Percentiles rank a stretch among this genome's conserved stretches.
These are phyloP conservation scores for Rhagologus leucostigma DNA, from an alignment of 2,113 vertebrate genomes.

Conservation along the genomic window DNA sequence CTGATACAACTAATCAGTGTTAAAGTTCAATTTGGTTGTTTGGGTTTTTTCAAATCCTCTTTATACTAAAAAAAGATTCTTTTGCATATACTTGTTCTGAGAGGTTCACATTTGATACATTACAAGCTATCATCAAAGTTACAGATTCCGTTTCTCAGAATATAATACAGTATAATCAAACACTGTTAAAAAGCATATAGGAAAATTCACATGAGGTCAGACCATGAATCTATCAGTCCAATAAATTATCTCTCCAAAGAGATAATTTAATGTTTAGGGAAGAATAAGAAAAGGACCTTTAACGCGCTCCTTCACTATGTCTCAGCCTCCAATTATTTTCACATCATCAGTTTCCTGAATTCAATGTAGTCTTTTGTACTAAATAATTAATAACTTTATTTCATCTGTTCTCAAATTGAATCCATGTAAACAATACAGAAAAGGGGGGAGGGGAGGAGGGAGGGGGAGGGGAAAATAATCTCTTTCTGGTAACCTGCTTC, in stretches of 20 bases:
- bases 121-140: background rate
- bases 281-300: background rate
- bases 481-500: background rate
- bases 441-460: accelerated
- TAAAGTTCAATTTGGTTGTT: background rate
- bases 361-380: background rate
- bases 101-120: background rate
- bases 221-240: background rate
- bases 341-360: background rate
- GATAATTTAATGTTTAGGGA: background rate
- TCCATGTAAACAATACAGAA: background rate
- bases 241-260: background rate
- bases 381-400: background rate
- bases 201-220: background rate
- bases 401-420: background rate
- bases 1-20: background rate
- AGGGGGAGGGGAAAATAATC: accelerated
- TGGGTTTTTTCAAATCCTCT: background rate
- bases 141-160: background rate
- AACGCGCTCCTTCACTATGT: background rate
- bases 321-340: background rate
- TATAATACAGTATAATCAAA: background rate
- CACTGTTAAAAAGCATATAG: background rate
- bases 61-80: background rate
- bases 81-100: background rate